Conservation (phyloP, 2,888 invertebrate species). For the Ochropacha duplaris region DNA sequence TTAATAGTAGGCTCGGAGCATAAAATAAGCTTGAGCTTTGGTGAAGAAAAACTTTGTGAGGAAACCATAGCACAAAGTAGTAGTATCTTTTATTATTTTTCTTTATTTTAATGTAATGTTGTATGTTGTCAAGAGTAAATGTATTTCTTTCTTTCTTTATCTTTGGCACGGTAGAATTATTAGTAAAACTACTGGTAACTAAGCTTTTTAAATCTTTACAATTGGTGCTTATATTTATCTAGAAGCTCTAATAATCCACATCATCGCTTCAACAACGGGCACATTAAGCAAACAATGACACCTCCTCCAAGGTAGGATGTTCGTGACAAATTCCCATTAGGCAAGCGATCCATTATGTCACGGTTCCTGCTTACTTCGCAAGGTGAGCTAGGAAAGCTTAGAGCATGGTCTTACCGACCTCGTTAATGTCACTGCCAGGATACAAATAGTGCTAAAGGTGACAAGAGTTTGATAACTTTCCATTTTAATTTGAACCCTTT, state of each 20-base stretch:
- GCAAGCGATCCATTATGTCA: slow-evolving; percentile 21
- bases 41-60: no score
- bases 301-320: slow-evolving; percentile 14
- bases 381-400: slow-evolving; percentile 17
- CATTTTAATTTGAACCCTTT: no score
- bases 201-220: no score
- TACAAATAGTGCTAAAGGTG: slow-evolving; percentile 10
- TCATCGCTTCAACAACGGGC: not conserved
- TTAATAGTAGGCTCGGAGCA: no score
- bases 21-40: no score
- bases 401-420: slow-evolving; percentile 12
- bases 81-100: no score
- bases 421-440: slow-evolving; percentile 17
- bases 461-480: not conserved
- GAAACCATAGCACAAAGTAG: no score
- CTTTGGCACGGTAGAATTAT: no score
- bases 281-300: slow-evolving; percentile 3
- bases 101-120: no score
- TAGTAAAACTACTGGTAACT: no score
- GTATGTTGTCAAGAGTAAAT: no score
- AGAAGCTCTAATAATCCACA: not conserved
- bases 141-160: no score
- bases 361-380: slow-evolving; percentile 16
- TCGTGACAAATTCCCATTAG: slow-evolving; percentile 21
- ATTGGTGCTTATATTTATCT: not conserved